Evolutionary conservation across 2,888 invertebrate species (phyloP), one percentile per base, ranked within the genome.

Genomic region (Andricus curvator): DNA sequence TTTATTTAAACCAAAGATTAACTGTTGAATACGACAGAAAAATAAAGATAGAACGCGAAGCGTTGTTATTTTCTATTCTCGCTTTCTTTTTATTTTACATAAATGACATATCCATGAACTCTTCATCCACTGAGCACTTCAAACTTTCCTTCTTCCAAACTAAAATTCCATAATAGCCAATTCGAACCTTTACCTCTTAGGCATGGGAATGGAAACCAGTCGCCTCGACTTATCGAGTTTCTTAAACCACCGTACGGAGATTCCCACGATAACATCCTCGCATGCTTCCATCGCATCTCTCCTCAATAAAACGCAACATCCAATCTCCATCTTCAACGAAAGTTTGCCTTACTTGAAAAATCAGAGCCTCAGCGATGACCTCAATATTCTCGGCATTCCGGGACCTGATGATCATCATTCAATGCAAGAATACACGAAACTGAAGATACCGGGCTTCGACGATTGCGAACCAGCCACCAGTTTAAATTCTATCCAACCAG

Each of bases 291-390:
- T 51, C 17, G 17, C 51, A 17, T 79, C 82, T 9, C 29, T 83
- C 20, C 79, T 68, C 15, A 67, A n/a, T 29, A 80, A 78, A 76
- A 83, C 66, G 25, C 83, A 82, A 15, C 82, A 84, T 60, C 82
- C 85, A 0, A 51, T 88, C 33, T 84, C 89, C 5, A 79, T 89
- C 41, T 70, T 89, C 20, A 88, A 85, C 67, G 90, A 91, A 5
- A 85, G 87, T 6, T 79, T 88, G 22, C 85, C 90, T 6, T 90
- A 88, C 77, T 79, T 90, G 41, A 90, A 89, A 83, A 88, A 90
- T 29, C 17, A 17, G 2, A 70, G 20, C 33, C 25, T 29, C 4
- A 51, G 56, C 11, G 70, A 74, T 6, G 91, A 91, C n/a, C 81
- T 90, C 17, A 84, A 33, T 33, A 33, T 74, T 9, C n/a, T 74